Percentiles rank a stretch among this genome's conserved stretches.
phyloP scores from a whole-genome alignment of 2,888 invertebrate genomes.

The Incurvaria masculella region DNA sequence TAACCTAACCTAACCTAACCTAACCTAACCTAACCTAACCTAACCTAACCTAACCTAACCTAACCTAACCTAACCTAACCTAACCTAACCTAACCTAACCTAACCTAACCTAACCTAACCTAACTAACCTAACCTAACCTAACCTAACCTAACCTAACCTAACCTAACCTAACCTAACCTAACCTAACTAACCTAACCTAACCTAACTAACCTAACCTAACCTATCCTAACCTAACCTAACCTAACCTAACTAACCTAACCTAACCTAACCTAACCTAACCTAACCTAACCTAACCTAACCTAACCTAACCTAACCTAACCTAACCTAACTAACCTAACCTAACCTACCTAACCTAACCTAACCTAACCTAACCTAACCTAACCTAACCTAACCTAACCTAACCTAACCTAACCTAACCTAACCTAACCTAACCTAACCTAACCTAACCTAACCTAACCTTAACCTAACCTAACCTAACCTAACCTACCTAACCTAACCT shows the following conservation, averaged over 20 bases:
- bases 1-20: slow-evolving; percentile 13
- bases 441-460: slow-evolving; percentile 13
- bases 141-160: slow-evolving; percentile 14
- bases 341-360: slow-evolving; percentile 13
- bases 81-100: slow-evolving; percentile 10
- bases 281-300: slow-evolving; percentile 17
- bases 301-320: slow-evolving; percentile 14
- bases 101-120: slow-evolving; percentile 15
- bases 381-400: slow-evolving; percentile 13
- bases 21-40: slow-evolving; percentile 11
- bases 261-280: slow-evolving; percentile 12
- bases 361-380: slow-evolving; percentile 17
- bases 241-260: slow-evolving; percentile 16
- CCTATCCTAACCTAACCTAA: slow-evolving; percentile 17
- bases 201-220: slow-evolving; percentile 19
- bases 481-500: slow-evolving; percentile 14
- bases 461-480: slow-evolving; percentile 13
- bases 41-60: slow-evolving; percentile 13
- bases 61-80: slow-evolving; percentile 11
- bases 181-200: slow-evolving; percentile 19
- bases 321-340: slow-evolving; percentile 13
- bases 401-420: slow-evolving; percentile 11
- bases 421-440: slow-evolving; percentile 7
- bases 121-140: slow-evolving; percentile 15
- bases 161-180: slow-evolving; percentile 18